phyloP scores from a whole-genome alignment of 2,113 vertebrate species.

The Cinclus mexicanus region DNA sequence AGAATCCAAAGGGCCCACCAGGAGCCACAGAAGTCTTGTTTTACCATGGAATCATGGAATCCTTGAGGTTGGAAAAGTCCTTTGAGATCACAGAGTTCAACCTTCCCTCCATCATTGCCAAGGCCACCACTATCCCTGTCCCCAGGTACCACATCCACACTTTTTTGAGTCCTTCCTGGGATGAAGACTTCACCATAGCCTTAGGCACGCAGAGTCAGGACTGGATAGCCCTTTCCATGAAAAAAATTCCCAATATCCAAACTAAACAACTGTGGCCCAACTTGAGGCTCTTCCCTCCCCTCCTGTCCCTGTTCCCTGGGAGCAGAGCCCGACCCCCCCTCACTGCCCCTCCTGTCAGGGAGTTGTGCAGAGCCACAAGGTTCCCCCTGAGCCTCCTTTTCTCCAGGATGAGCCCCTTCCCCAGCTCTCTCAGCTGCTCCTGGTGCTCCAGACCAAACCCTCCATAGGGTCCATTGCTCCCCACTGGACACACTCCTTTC shows the following conservation, averaged over 20 bases:
- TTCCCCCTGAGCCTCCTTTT: rapidly evolving
- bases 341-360: neutral
- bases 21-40: neutral
- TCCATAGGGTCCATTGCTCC: no score
- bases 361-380: neutral
- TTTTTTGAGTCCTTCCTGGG: neutral
- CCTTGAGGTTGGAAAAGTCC: neutral
- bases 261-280: rapidly evolving
- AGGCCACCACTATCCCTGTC: rapidly evolving
- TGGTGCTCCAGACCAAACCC: rapidly evolving
- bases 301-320: neutral
- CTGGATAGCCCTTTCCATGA: neutral
- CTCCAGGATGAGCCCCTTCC: neutral
- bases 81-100: rapidly evolving
- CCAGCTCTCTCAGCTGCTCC: neutral
- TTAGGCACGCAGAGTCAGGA: neutral
- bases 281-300: rapidly evolving
- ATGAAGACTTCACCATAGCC: neutral
- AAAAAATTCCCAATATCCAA: neutral
- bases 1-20: neutral
- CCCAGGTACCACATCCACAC: neutral
- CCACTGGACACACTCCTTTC: neutral
- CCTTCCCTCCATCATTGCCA: neutral
- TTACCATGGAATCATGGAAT: neutral
- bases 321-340: neutral